A percentile compares a stretch with the other conserved stretches of the same genome.
phyloP scores from a whole-genome alignment of 2,888 invertebrate genomes.

The Melanchra persicariae region DNA sequence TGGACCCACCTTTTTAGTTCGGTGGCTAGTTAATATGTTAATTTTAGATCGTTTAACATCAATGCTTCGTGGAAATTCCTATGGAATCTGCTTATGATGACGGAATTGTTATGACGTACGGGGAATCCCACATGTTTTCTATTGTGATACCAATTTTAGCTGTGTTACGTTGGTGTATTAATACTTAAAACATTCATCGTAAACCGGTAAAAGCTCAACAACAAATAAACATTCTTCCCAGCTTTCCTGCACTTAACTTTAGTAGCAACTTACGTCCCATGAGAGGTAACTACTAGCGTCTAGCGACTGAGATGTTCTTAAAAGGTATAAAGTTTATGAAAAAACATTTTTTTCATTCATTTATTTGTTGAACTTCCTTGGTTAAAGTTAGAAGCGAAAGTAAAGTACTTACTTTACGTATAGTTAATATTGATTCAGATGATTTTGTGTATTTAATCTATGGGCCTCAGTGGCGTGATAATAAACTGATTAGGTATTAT shows the following conservation, averaged over 20 bases:
- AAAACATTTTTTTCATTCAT: too few relatives aligned
- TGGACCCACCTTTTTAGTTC: too few relatives aligned
- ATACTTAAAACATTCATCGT: conserved; percentile 6
- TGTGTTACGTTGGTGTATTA: not conserved
- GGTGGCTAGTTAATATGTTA: conserved; percentile 42
- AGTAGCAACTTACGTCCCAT: conserved; percentile 12
- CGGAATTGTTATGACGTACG: conserved; percentile 37
- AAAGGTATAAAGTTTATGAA: not conserved
- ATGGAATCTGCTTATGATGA: conserved; percentile 33
- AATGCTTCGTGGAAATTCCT: conserved; percentile 38
- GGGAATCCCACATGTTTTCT: conserved; percentile 38
- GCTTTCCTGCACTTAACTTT: conserved; percentile 36
- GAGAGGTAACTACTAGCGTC: conserved; percentile 8
- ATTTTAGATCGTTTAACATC: conserved; percentile 51
- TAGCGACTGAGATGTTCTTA: not conserved
- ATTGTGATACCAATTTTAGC: not conserved
- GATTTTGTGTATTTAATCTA: too few relatives aligned
- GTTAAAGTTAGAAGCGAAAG: too few relatives aligned
- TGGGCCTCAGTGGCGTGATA: too few relatives aligned
- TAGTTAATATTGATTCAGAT: too few relatives aligned
- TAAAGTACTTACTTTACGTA: too few relatives aligned
- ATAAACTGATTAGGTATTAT: too few relatives aligned
- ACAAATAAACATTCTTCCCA: conserved; percentile 24
- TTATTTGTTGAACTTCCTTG: not conserved
- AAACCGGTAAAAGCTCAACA: conserved; percentile 35